A percentile compares a stretch with the other conserved stretches of the same genome.
phyloP scores from a whole-genome alignment of 2,797 vertebrate species.

The Trematomus bernacchii region DNA sequence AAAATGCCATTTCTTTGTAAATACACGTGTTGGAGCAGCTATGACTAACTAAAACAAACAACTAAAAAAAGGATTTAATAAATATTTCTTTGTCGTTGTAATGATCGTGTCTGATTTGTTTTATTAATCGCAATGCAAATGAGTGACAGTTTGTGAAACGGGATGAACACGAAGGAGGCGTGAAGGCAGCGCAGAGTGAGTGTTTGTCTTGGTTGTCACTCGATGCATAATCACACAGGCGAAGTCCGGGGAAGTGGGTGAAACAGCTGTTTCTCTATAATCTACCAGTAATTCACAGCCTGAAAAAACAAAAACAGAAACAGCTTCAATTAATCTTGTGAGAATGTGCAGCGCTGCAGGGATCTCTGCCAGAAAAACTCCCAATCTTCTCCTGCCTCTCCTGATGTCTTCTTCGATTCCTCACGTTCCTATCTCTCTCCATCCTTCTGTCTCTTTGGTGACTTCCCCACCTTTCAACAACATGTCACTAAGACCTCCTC shows the following conservation, averaged over 20 bases:
- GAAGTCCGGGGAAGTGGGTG: constrained; percentile 48
- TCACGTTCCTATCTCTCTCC: constrained; percentile 13
- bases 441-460: neutral
- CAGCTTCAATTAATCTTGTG: constrained; percentile 68
- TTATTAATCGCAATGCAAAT: constrained; percentile 37
- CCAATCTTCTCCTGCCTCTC: constrained; percentile 46
- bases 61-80: constrained; percentile 81
- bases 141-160: constrained; percentile 38
- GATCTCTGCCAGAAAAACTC: constrained; percentile 59
- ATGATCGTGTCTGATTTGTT: constrained; percentile 52
- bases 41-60: constrained; percentile 80
- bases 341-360: constrained; percentile 57
- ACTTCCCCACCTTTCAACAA: constrained; percentile 15
- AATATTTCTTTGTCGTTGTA: constrained; percentile 86
- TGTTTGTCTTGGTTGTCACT: constrained; percentile 65
- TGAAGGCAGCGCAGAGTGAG: constrained; percentile 26
- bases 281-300: constrained; percentile 68
- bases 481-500: constrained; percentile 2
- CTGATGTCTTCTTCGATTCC: constrained; percentile 46
- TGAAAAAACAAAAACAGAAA: constrained; percentile 64
- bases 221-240: constrained; percentile 43
- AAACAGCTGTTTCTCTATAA: constrained; percentile 69
- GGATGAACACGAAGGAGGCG: constrained; percentile 26
- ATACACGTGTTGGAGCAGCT: constrained; percentile 87
- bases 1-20: constrained; percentile 85